Conservation (phyloP, 2,113 vertebrate genomes). For the Rostratula benghalensis region DNA sequence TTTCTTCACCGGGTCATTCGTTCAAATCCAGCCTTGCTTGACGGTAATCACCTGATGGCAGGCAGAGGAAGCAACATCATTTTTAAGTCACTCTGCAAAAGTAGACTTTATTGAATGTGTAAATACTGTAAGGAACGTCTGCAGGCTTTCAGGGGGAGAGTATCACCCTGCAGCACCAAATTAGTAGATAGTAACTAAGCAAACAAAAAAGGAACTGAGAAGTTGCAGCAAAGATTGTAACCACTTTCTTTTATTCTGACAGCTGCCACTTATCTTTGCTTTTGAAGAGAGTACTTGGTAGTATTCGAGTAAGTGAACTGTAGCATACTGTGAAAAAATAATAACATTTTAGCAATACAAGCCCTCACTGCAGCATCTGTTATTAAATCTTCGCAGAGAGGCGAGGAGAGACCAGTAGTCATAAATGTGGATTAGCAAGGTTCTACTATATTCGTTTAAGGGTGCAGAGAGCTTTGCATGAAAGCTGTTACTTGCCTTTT, state of each 20-base stretch:
- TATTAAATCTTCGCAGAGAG: conserved; percentile 61
- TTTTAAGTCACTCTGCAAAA: neutral
- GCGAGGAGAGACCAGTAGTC: conserved; percentile 17
- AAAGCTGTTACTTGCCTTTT: conserved; percentile 8
- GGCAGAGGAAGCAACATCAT: neutral
- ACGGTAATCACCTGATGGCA: neutral
- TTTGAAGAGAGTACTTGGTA: neutral
- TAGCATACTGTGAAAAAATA: conserved; percentile 33
- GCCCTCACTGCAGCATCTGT: conserved; percentile 45
- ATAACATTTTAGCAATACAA: conserved; percentile 46
- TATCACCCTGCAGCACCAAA: neutral
- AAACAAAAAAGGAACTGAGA: conserved; percentile 14
- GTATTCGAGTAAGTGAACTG: neutral
- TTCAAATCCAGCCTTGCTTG: neutral
- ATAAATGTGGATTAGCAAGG: conserved; percentile 50
- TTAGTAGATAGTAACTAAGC: neutral
- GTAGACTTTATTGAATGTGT: neutral
- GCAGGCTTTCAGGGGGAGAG: neutral
- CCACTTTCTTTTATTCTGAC: neutral
- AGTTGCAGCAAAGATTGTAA: neutral
- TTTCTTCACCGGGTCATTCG: neutral
- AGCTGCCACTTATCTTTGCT: conserved; percentile 32
- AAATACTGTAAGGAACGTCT: neutral
- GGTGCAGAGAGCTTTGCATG: neutral
- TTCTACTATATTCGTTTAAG: neutral